phyloP scores from a whole-genome alignment of 2,888 invertebrate genomes.

The Perizoma flavofasciatum region DNA sequence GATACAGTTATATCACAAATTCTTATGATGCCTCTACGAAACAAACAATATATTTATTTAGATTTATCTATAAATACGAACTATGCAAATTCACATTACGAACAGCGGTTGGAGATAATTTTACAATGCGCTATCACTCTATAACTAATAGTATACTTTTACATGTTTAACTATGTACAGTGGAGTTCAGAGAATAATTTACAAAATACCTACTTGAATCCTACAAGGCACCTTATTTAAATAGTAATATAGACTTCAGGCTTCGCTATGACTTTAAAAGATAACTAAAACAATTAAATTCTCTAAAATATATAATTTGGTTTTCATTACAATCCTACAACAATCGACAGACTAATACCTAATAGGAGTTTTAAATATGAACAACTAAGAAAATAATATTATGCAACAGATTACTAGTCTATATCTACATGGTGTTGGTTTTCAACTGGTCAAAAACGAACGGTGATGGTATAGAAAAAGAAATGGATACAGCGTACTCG shows the following conservation, averaged over 20 bases:
- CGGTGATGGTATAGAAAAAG: slow-evolving; percentile 45
- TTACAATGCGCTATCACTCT: slow-evolving; percentile 69
- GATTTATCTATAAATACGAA: slow-evolving; percentile 68
- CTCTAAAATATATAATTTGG: slow-evolving; percentile 84
- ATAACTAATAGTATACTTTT: slow-evolving; percentile 80
- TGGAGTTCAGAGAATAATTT: slow-evolving; percentile 79
- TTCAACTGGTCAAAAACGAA: slow-evolving; percentile 51
- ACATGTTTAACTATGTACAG: slow-evolving; percentile 78
- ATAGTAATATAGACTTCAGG: slow-evolving; percentile 80
- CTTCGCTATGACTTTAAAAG: slow-evolving; percentile 82
- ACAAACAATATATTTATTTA: slow-evolving; percentile 78
- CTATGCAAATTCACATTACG: slow-evolving; percentile 66
- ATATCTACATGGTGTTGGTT: slow-evolving; percentile 66
- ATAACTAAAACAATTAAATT: slow-evolving; percentile 80
- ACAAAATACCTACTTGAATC: slow-evolving; percentile 69
- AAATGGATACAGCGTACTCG: slow-evolving; percentile 58
- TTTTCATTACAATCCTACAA: slow-evolving; percentile 82
- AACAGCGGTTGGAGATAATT: slow-evolving; percentile 68
- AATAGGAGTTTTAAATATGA: slow-evolving; percentile 82
- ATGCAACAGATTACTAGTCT: slow-evolving; percentile 81
- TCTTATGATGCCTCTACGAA: slow-evolving; percentile 81
- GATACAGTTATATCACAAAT: slow-evolving; percentile 83
- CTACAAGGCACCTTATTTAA: slow-evolving; percentile 82
- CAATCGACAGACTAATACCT: slow-evolving; percentile 79
- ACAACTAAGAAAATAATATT: slow-evolving; percentile 82